A percentile compares a stretch with the other conserved stretches of the same genome.
Evolutionary conservation across 2,888 invertebrate species (phyloP).

Genomic region (Chrysomela aeneicollis): DNA sequence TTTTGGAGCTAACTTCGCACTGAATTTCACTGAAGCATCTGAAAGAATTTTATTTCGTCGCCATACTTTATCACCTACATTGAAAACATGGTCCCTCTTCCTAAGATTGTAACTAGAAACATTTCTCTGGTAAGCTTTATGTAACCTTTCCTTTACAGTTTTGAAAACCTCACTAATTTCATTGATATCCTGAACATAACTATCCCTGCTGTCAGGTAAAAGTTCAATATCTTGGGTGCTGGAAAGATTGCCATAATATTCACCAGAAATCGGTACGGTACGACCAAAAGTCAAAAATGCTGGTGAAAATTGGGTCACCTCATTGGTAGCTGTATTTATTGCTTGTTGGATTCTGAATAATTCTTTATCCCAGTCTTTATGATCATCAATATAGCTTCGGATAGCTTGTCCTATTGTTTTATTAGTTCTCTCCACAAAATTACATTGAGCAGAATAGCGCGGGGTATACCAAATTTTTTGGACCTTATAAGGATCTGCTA

Average conservation of each 20-base stretch:
- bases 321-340: too few species aligned
- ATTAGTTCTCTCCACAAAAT: slow-evolving; percentile 12
- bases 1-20: slow-evolving; percentile 5
- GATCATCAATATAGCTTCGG: slow-evolving; percentile 16
- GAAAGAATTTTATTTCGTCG: not conserved
- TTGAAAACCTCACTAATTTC: not conserved
- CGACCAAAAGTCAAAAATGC: too few species aligned
- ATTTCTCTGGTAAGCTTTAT: slow-evolving; percentile 2
- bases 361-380: slow-evolving; percentile 18
- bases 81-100: slow-evolving; percentile 13
- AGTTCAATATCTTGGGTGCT: not conserved
- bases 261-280: not conserved
- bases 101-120: not conserved
- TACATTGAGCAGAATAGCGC: slow-evolving; percentile 12
- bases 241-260: not conserved
- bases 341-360: slow-evolving; percentile 5
- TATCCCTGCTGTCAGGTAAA: not conserved
- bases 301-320: too few species aligned
- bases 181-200: not conserved
- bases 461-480: slow-evolving; percentile 24
- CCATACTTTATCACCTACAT: slow-evolving; percentile 17
- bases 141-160: slow-evolving; percentile 3
- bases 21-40: slow-evolving; percentile 4
- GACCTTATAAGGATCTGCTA: slow-evolving; percentile 12
- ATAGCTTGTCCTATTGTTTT: slow-evolving; percentile 10